Evolutionary conservation across 2,113 vertebrate species (phyloP), one percentile per base, ranked within the genome.

Genomic region (Eublepharis macularius): DNA sequence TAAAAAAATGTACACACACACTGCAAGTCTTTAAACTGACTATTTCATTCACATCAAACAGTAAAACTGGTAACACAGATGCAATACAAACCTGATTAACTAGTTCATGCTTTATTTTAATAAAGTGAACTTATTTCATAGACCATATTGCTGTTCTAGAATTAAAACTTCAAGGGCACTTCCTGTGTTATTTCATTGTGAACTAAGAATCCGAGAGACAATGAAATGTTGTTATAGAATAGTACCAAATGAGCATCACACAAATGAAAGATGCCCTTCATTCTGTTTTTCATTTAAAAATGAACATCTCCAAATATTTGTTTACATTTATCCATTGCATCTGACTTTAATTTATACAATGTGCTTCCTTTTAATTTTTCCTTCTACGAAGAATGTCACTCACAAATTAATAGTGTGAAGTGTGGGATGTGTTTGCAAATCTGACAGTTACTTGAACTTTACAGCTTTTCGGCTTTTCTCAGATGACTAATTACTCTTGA

Each of bases 401-500:
- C 81, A 87, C 88, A 83, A 90, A 26, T 80, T 86, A 92, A 51
- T 82, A 87, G 69, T 72, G 60, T 34, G 60, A 49, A 16, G 6
- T 51, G 13, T 89, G 69, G 77, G 60, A 73, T 81, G 6, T 82
- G 43, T 90, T 90, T 88, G 32, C 72, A 90, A 90, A 89, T 83
- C 80, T 90, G 90, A 79, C 84, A 92, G 70, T 88, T 91, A 89
- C 60, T 93, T 93, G 90, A 92, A 91, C 80, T 86, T 90, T 47
- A 43, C 12, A 89, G 36, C 76, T 66, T 87, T n/a, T n/a, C n/a
- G n/a, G n/a, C n/a, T n/a, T 89, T 91, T 57, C 66, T 93, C 89
- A 49, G 83, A 51, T 85, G 82, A 88, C 82, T 93, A 89, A 94
- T 95, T 94, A 89, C 80, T 84, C 88, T 86, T 82, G 86, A 63